Base-by-base conservation (phyloP, 2,888 invertebrate genomes). In the Mycalesis mineus region DNA sequence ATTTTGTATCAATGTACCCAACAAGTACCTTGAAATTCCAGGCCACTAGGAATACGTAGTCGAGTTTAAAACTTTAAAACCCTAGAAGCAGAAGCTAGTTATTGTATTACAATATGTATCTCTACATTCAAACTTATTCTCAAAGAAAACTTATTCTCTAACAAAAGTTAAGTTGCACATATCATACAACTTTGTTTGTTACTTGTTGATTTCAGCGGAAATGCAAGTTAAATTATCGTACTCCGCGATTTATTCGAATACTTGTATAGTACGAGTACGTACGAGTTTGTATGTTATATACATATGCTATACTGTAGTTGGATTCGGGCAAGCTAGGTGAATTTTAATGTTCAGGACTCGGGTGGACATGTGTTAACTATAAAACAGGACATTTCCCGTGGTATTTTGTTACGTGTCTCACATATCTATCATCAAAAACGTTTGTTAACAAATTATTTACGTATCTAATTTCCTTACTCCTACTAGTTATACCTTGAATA, bases 221-320 rank as follows among this genome's bases (percentile, higher is more conserved):
- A 55, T 55, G 51, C 49, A 50, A 45, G 47, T 57, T 45, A 50
- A 54, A 47, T 48, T 58, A 22, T 22, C 22, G 55, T 41, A 52
- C 55, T 51, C 47, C n/a, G 49, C 54, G 55, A 61, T 61, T 61
- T 61, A 58, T 61, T 58, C 56, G 58, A 58, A 58, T 55, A 58
- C 55, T 61, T 51, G 47, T 48, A 56, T 56, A 58, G 51, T 58
- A 57, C 28, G 57, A 55, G 54, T 59, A 52, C 48, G 48, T 49
- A 44, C 39, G 48, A 2, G 13, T 22, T 22, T 47, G 9, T 31
- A 11, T 47, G 4, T 9, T 3, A 3, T 40, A 56, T 37, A 42
- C 41, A 14, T 37, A 41, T 40, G 40, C 41, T 41, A 42, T 55
- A 53, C 59, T 42, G 47, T 51, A 55, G 60, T 60, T 57, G 47